Percentiles rank a stretch among this genome's conserved stretches.
These are phyloP conservation scores for Columba janthina DNA, from an alignment of 2,113 vertebrate genomes.

Conservation along the genomic window DNA sequence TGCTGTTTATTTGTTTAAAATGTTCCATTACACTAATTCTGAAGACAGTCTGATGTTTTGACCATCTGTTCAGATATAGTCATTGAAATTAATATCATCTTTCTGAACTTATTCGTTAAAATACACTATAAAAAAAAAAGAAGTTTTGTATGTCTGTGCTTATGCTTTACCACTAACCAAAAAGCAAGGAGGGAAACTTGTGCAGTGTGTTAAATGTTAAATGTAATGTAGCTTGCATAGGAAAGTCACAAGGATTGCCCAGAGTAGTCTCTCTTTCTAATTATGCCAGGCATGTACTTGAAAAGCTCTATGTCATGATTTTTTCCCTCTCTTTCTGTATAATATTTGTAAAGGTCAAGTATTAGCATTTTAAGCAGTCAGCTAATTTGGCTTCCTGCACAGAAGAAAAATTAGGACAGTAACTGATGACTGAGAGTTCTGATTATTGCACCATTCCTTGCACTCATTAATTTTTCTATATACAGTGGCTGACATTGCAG, in stretches of 20 bases:
- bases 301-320: neutral
- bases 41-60: neutral
- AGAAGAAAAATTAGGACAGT: slow-evolving; percentile 34
- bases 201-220: neutral
- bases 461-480: neutral
- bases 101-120: neutral
- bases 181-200: neutral
- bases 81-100: neutral
- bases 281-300: neutral
- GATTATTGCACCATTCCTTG: slow-evolving; percentile 3
- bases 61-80: neutral
- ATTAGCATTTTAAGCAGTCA: slow-evolving; percentile 68
- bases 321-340: neutral
- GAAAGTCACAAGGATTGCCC: neutral
- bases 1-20: neutral
- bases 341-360: slow-evolving; percentile 50
- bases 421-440: slow-evolving; percentile 24
- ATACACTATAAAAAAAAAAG: neutral
- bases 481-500: neutral
- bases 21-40: neutral
- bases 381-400: slow-evolving; percentile 35
- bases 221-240: neutral
- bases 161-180: neutral
- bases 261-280: neutral
- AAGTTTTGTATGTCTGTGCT: neutral